Conservation (phyloP, 2,797 vertebrate species). For the Acipenser transmontanus region DNA sequence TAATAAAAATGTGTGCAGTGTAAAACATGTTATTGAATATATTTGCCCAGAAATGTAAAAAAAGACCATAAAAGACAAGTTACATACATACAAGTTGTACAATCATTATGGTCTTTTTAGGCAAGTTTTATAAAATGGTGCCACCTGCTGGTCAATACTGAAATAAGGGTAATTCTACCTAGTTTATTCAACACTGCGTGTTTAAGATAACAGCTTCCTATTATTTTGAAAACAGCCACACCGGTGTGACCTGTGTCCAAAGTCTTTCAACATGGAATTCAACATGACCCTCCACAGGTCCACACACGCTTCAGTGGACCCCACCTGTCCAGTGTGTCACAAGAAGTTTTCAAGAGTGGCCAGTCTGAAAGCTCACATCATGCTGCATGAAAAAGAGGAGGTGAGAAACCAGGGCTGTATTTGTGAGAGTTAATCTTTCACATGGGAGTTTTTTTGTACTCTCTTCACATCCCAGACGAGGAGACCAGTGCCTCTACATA, state of each 20-base stretch:
- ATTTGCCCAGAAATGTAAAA: too few species aligned
- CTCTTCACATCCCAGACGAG: too few species aligned
- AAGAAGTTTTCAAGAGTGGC: slow-evolving; percentile 93
- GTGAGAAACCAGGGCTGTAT: slow-evolving; percentile 43
- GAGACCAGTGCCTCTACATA: too few species aligned
- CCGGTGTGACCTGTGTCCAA: slow-evolving; percentile 87
- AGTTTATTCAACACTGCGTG: neutral
- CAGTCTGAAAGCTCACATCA: slow-evolving; percentile 93
- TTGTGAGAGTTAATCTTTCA: too few species aligned
- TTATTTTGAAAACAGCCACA: slow-evolving; percentile 71
- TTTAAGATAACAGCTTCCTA: slow-evolving; percentile 17
- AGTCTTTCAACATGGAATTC: slow-evolving; percentile 95
- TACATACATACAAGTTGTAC: too few species aligned
- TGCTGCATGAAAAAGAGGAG: slow-evolving; percentile 97
- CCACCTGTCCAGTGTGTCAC: slow-evolving; percentile 85
- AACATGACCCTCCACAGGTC: slow-evolving; percentile 93
- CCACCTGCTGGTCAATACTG: neutral
- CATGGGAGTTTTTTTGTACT: too few species aligned
- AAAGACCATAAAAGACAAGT: too few species aligned
- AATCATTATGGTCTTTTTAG: too few species aligned
- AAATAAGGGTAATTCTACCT: neutral
- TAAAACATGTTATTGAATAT: too few species aligned
- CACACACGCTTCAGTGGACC: slow-evolving; percentile 81
- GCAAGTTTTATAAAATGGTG: neutral
- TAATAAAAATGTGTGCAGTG: too few species aligned